Evolutionary conservation across 2,113 vertebrate genomes (phyloP), one percentile per base, ranked within the genome.

Genomic region (Cephalopholis sonnerati): DNA sequence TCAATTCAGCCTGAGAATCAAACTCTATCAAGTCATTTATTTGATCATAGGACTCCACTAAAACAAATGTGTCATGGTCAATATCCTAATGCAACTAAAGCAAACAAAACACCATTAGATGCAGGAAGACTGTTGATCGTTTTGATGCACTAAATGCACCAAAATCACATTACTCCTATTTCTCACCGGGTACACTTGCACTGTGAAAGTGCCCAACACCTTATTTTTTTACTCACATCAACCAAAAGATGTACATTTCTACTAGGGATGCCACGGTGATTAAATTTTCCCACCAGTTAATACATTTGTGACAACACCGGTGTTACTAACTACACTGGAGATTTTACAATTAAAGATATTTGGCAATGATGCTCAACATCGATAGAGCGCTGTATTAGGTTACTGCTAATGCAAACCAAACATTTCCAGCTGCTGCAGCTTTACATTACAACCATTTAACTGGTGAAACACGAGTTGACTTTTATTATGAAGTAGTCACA

Each of bases 21-120:
- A 74, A 69, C 17, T n/a, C 63, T 16, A 20, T 51, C 20, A 66
- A 36, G 29, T 63, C 27, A 59, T 65, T 55, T 70, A 57, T 15
- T 11, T 15, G 17, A 58, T 18, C 22, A 32, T 10, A 44, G 18
- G 3, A 12, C 22, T 66, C 18, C 46, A 59, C 18, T 61, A 55
- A 73, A 72, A 63, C 39, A 51, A 57, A 54, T 77, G 41, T 20
- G 7, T 74, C 68, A 67, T 25, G n/a, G 9, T 50, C 50, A 53
- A 55, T 78, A 46, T 50, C 25, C 25, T 68, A 68, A 74, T 68
- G 61, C 68, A 51, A 50, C 27, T 32, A 55, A 53, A 72, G 32
- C 48, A 50, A 76, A 82, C 29, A 72, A 63, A 75, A 68, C 29
- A 27, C 6, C 71, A 66, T 83, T 64, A 82, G n/a, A 6, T 27